Percentiles rank a stretch among this genome's conserved stretches.
phyloP scores from a whole-genome alignment of 2,888 invertebrate genomes.

The Mamestra brassicae region DNA sequence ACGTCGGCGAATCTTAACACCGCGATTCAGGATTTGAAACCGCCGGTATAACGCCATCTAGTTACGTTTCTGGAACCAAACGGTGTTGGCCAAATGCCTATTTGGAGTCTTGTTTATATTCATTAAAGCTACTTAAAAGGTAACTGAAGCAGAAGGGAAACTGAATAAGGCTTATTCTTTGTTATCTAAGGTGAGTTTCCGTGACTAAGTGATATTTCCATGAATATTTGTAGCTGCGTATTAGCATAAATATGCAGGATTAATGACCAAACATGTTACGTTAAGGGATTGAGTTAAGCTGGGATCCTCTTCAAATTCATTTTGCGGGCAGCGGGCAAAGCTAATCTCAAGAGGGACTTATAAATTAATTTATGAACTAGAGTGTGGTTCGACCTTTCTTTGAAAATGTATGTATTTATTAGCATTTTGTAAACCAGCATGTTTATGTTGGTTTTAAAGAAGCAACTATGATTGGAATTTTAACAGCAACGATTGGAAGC shows the following conservation, averaged over 20 bases:
- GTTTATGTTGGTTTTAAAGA: neutral
- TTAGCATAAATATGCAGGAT: conserved; percentile 24
- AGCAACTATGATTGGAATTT: neutral
- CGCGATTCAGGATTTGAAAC: neutral
- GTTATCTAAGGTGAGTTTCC: no score
- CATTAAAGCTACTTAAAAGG: neutral
- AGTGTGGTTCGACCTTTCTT: conserved; percentile 25
- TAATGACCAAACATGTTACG: conserved; percentile 37
- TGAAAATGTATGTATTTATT: conserved; percentile 23
- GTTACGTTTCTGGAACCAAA: neutral
- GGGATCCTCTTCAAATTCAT: conserved; percentile 61
- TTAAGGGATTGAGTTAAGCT: conserved; percentile 45
- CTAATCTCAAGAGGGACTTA: conserved; percentile 24
- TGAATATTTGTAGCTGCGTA: neutral
- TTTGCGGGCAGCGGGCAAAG: conserved; percentile 41
- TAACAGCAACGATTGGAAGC: neutral
- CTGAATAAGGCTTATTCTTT: neutral
- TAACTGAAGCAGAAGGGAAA: neutral
- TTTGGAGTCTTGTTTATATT: neutral
- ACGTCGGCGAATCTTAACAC: conserved; percentile 2
- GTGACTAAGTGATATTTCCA: no score
- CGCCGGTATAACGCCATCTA: neutral
- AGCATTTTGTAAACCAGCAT: neutral
- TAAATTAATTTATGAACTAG: conserved; percentile 36
- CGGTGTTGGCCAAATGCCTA: no score